Evolutionary conservation across 2,113 vertebrate genomes (phyloP), one percentile per base, ranked within the genome.

Genomic region (Butorides virescens): DNA sequence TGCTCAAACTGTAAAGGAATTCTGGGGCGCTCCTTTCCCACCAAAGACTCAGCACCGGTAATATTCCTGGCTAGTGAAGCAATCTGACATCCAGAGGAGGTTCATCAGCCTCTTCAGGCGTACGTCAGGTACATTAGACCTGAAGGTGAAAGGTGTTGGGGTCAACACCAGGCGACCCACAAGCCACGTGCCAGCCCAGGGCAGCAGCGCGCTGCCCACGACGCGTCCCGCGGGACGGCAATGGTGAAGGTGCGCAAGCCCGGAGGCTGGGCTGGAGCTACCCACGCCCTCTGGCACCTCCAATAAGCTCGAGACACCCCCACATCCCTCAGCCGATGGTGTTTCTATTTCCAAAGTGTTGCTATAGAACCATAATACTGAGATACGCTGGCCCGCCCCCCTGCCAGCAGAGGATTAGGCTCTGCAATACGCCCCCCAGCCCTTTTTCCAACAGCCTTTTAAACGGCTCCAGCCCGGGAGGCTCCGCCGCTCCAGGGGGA

Each of bases 281-380:
- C 2, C 53, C 39, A 15, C 17, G 7, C 13, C 1, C 53, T 5
- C 42, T 4, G 19, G 22, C 55, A 52, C 7, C 63, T 18, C 34
- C 6, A 1, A 3, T 1, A 9, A 0, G 26, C 17, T 36, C 13
- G 42, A 25, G 72, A 42, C 36, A 42, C 50, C 2, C 3, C 14
- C n/a, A 19, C 36, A 21, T 3, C 30, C 62, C 63, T 7, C 15
- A 42, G 30, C 36, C 21, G 52, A 19, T 5, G 1, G 16, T 8
- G 36, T n/a, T 55, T 18, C 61, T 9, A 10, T 11, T 52, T 26
- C 73, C 26, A 6, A 42, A n/a, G 72, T 10, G 62, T 36, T 59
- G 68, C 59, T 65, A 13, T 9, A 88, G 67, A 53, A 55, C 23
- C 56, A 1, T 15, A 19, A 15, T 3, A 49, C 49, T 20, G n/a